A percentile compares a stretch with the other conserved stretches of the same genome.
phyloP scores from a whole-genome alignment of 2,888 invertebrate species.

The Trichogramma evanescens region DNA sequence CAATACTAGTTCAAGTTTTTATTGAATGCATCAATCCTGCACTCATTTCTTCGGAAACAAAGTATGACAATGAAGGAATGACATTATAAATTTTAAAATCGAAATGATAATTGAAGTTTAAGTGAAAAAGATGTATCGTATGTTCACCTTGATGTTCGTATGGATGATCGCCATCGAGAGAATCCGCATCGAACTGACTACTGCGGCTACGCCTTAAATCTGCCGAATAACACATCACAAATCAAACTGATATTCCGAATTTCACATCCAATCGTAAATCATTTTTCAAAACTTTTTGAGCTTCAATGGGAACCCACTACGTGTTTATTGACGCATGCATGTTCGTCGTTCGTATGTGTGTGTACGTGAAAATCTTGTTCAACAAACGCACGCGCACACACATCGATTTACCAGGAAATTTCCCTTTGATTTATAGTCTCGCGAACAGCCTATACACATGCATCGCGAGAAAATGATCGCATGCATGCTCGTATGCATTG shows the following conservation, averaged over 20 bases:
- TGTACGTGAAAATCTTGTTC: too few species aligned
- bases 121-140: conserved; percentile 13
- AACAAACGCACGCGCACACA: conserved; percentile 5
- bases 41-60: neutral
- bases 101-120: conserved; percentile 1
- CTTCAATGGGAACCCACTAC: too few species aligned
- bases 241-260: too few species aligned
- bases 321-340: too few species aligned
- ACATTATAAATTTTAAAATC: neutral
- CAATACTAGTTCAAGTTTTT: neutral
- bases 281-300: too few species aligned
- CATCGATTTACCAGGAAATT: too few species aligned
- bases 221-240: conserved; percentile 40
- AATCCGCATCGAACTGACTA: conserved; percentile 44
- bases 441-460: too few species aligned
- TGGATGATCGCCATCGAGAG: conserved; percentile 44
- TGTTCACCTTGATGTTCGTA: conserved; percentile 43
- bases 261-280: too few species aligned
- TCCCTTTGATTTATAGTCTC: too few species aligned
- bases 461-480: too few species aligned
- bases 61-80: neutral
- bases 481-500: too few species aligned
- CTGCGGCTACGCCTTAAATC: conserved; percentile 43
- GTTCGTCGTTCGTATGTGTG: too few species aligned
- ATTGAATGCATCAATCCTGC: neutral